These are phyloP conservation scores for Macrosteles quadrilineatus DNA, from an alignment of 1,140 invertebrate genomes.

Conservation along the genomic window DNA sequence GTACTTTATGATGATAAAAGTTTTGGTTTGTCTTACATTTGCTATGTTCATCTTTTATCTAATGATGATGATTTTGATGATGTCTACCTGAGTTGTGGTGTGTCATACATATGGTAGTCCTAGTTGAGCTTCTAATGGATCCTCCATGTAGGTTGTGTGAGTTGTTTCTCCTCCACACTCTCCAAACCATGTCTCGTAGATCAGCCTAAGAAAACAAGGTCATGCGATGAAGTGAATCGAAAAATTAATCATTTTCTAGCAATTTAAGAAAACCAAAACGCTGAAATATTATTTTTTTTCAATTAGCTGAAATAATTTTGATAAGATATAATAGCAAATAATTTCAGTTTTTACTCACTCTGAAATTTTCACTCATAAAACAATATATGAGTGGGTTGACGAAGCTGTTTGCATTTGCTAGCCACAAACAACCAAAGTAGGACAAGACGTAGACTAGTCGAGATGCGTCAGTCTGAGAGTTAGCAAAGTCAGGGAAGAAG, in stretches of 20 bases:
- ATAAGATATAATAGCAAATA: too few relatives aligned
- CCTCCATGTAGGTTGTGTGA: background rate
- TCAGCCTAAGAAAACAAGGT: conserved; percentile 3
- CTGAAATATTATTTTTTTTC: too few relatives aligned
- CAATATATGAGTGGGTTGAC: conserved; percentile 66
- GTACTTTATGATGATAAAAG: too few relatives aligned
- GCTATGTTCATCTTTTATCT: too few relatives aligned
- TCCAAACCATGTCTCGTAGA: background rate
- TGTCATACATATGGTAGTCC: too few relatives aligned
- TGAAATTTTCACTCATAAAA: conserved; percentile 63
- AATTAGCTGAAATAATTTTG: too few relatives aligned
- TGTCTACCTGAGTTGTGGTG: background rate
- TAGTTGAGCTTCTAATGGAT: background rate
- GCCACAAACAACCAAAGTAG: conserved; percentile 56
- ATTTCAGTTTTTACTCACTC: conserved; percentile 53
- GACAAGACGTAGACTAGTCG: conserved; percentile 46
- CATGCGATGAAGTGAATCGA: too few relatives aligned
- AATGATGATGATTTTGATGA: too few relatives aligned
- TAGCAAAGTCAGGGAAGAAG: conserved; percentile 47
- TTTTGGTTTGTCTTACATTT: too few relatives aligned
- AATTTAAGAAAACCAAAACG: too few relatives aligned
- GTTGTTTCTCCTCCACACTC: background rate
- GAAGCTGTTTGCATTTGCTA: conserved; percentile 60
- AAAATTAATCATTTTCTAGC: too few relatives aligned
- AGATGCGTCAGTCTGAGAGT: conserved; percentile 43